Percentiles rank a stretch among this genome's conserved stretches.
These are phyloP conservation scores for Carassius gibelio DNA, from an alignment of 2,113 vertebrate species.

Conservation along the genomic window DNA sequence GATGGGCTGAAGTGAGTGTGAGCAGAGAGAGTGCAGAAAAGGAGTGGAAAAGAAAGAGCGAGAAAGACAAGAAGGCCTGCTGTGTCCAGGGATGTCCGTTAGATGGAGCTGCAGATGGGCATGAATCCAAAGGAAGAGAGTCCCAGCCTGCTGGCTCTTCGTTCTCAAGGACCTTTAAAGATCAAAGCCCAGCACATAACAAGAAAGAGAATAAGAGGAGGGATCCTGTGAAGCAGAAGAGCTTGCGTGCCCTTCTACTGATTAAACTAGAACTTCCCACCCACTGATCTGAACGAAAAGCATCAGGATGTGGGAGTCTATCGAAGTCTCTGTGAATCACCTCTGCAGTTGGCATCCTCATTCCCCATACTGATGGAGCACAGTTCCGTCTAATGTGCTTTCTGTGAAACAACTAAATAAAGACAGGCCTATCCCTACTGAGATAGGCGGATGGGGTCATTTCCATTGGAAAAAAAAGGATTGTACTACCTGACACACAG, in stretches of 20 bases:
- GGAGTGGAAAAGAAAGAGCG: not conserved
- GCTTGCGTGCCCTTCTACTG: constrained; percentile 70
- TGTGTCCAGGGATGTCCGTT: constrained; percentile 76
- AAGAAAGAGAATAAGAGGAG: constrained; percentile 66
- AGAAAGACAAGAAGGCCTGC: constrained; percentile 43
- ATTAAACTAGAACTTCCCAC: constrained; percentile 70
- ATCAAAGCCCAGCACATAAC: constrained; percentile 77
- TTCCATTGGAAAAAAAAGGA: constrained; percentile 65
- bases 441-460: constrained; percentile 65
- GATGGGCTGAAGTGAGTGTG: not conserved
- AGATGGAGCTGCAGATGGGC: constrained; percentile 73
- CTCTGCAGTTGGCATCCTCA: constrained; percentile 56
- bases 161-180: constrained; percentile 81
- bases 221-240: constrained; percentile 72
- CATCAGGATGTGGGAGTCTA: constrained; percentile 67
- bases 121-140: constrained; percentile 73
- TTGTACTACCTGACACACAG: constrained; percentile 60
- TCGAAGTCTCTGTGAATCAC: constrained; percentile 69
- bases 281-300: constrained; percentile 69
- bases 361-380: constrained; percentile 64
- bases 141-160: constrained; percentile 73
- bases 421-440: constrained; percentile 56
- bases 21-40: not conserved
- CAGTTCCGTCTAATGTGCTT: constrained; percentile 61
- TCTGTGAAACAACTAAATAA: constrained; percentile 68